Percentiles rank a stretch among this genome's conserved stretches.
Conservation (phyloP, 2,113 vertebrate genomes). For the Dicentrarchus labrax region DNA sequence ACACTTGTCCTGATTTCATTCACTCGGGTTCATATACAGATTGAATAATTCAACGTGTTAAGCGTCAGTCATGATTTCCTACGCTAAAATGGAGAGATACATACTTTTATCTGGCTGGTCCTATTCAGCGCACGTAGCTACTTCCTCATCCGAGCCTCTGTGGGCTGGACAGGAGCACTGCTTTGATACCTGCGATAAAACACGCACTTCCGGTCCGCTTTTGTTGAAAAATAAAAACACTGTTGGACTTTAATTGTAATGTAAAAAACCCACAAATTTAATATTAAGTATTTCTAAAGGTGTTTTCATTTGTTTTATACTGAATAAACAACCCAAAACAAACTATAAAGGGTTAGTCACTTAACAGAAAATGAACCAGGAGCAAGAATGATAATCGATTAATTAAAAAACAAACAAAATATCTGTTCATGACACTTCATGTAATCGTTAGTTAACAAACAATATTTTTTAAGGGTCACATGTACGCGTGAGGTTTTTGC, state of each 20-base stretch:
- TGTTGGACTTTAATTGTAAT: too few relatives aligned
- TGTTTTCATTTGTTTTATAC: not conserved
- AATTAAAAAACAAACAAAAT: too few relatives aligned
- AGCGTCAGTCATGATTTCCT: not conserved
- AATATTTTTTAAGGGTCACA: not conserved
- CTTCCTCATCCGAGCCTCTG: conserved; percentile 74
- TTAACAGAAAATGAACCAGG: not conserved
- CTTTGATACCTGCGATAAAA: conserved; percentile 2
- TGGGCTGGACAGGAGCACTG: conserved; percentile 48
- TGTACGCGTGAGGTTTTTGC: not conserved
- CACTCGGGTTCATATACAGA: not conserved
- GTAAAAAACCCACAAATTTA: not conserved
- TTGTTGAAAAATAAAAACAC: conserved; percentile 33
- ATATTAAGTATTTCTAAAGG: not conserved
- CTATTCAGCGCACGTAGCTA: conserved; percentile 16
- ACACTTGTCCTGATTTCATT: not conserved
- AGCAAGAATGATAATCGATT: not conserved
- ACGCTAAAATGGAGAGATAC: not conserved
- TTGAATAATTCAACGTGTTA: accelerated
- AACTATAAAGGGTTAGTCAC: not conserved
- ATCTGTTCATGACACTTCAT: too few relatives aligned
- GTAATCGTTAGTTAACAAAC: too few relatives aligned
- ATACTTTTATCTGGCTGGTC: conserved; percentile 40
- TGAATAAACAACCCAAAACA: not conserved
- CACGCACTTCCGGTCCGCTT: conserved; percentile 43